Conservation (phyloP, 2,888 invertebrate genomes). For the Agriopis leucophaearia region DNA sequence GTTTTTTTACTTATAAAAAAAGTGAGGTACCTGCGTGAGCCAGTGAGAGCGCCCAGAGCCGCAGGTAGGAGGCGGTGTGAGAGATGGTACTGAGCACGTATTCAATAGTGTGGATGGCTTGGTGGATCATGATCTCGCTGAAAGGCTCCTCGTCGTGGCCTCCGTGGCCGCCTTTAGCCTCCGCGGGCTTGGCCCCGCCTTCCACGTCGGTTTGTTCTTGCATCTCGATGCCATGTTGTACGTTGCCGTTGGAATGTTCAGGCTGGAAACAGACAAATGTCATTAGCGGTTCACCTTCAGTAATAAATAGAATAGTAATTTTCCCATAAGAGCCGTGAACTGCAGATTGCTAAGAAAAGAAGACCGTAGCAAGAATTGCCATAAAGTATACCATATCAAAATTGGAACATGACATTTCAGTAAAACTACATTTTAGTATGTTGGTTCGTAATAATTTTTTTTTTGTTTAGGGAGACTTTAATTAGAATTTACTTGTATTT, state of each 20-base stretch:
- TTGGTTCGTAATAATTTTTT: no score
- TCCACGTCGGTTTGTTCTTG: constrained; percentile 81
- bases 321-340: no score
- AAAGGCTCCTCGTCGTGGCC: constrained; percentile 89
- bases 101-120: constrained; percentile 98
- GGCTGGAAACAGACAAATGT: constrained; percentile 55
- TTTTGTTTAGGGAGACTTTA: no score
- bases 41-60: constrained; percentile 98
- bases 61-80: constrained; percentile 98
- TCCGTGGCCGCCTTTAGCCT: constrained; percentile 51
- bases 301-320: no score
- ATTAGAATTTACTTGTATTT: no score
- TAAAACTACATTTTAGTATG: no score
- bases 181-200: constrained; percentile 49
- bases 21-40: constrained; percentile 93
- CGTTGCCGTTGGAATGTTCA: constrained; percentile 87
- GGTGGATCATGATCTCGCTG: constrained; percentile 96
- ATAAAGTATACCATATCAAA: no score
- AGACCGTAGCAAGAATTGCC: no score
- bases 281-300: not conserved
- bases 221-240: constrained; percentile 89
- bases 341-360: no score
- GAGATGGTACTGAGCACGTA: constrained; percentile 98
- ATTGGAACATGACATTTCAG: no score
- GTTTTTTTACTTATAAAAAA: no score